Percentiles rank a stretch among this genome's conserved stretches.
Evolutionary conservation across 2,797 vertebrate genomes (phyloP).

Genomic region (Urocyon cinereoargenteus): DNA sequence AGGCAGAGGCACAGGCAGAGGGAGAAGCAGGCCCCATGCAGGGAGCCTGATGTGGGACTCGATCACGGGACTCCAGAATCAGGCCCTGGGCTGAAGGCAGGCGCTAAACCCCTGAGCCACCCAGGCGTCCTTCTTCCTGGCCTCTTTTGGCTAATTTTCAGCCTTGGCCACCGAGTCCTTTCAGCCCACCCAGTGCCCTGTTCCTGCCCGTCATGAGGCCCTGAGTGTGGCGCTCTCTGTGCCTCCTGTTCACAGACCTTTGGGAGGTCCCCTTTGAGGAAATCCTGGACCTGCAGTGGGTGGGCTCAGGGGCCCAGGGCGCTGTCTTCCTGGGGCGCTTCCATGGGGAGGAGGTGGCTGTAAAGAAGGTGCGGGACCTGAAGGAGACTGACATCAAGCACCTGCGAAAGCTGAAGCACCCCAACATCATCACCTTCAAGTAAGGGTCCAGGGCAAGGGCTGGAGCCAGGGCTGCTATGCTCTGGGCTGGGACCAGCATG

Average conservation of each 20-base stretch:
- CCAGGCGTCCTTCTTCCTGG: no score
- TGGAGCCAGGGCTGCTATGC: background rate
- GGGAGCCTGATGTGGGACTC: no score
- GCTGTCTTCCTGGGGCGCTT: conserved; percentile 97
- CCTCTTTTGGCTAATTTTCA: background rate
- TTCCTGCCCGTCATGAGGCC: background rate
- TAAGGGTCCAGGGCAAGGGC: conserved; percentile 87
- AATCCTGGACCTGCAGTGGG: conserved; percentile 99
- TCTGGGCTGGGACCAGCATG: background rate
- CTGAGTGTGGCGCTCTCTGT: conserved; percentile 38
- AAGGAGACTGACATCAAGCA: conserved; percentile 99
- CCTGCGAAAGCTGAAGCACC: conserved; percentile 96
- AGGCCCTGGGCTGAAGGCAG: no score
- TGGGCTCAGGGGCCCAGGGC: conserved; percentile 97
- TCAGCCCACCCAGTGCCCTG: background rate
- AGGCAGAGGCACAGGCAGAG: no score
- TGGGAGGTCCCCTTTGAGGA: conserved; percentile 99
- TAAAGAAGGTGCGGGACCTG: conserved; percentile 97
- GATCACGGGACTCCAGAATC: no score
- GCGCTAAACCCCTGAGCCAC: no score
- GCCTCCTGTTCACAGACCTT: conserved; percentile 87
- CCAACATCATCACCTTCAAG: conserved; percentile 99
- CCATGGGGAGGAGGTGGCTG: conserved; percentile 96
- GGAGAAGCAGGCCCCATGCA: no score
- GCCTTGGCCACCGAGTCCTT: background rate